phyloP scores from a whole-genome alignment of 2,888 invertebrate species.

The Slavum lentiscoides region DNA sequence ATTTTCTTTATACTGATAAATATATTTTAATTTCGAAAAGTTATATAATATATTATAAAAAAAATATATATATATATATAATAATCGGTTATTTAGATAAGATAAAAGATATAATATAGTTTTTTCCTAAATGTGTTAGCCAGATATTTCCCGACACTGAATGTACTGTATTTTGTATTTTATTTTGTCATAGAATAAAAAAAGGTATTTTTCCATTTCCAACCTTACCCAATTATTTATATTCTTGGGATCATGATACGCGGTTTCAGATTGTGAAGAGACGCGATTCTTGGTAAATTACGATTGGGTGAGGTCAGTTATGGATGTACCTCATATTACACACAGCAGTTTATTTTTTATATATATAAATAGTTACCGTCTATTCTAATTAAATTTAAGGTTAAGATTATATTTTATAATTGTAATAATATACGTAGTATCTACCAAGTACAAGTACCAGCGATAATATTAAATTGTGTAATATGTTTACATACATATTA shows the following conservation, averaged over 20 bases:
- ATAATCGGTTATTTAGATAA: too few species aligned
- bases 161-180: not conserved
- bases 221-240: slow-evolving; percentile 33
- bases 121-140: too few species aligned
- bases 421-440: too few species aligned
- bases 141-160: too few species aligned
- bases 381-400: not conserved
- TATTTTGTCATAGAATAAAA: not conserved
- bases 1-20: too few species aligned
- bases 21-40: too few species aligned
- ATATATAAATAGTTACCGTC: not conserved
- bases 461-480: too few species aligned
- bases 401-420: not conserved
- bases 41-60: too few species aligned
- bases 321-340: not conserved
- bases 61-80: too few species aligned
- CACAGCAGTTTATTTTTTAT: not conserved
- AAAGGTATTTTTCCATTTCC: not conserved
- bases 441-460: too few species aligned
- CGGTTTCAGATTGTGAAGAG: slow-evolving; percentile 16
- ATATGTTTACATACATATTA: too few species aligned
- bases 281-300: slow-evolving; percentile 41
- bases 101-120: too few species aligned
- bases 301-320: slow-evolving; percentile 34
- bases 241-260: slow-evolving; percentile 47